Evolutionary conservation across 2,888 invertebrate genomes (phyloP).

Genomic region (Cataglyphis albicans): DNA sequence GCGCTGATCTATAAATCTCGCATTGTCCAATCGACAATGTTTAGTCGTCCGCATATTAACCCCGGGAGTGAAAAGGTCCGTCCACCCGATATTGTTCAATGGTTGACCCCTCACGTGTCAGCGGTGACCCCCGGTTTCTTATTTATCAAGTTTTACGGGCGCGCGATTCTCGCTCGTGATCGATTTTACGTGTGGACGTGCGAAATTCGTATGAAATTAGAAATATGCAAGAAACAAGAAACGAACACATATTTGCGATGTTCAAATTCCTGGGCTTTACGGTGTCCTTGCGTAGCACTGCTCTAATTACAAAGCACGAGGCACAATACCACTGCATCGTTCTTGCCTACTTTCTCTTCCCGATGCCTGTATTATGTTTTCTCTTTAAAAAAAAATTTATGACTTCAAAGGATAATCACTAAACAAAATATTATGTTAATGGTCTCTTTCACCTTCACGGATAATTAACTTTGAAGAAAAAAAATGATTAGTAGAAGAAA

Average conservation of each 20-base stretch:
- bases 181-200: slow-evolving; percentile 57
- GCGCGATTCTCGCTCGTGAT: slow-evolving; percentile 62
- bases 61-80: slow-evolving; percentile 82
- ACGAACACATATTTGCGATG: slow-evolving; percentile 77
- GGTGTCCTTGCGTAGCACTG: background rate
- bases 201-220: slow-evolving; percentile 1
- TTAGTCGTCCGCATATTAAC: slow-evolving; percentile 86
- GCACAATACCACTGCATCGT: background rate
- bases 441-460: too few relatives aligned
- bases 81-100: slow-evolving; percentile 47
- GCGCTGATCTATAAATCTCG: slow-evolving; percentile 85
- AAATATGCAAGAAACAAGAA: slow-evolving; percentile 70
- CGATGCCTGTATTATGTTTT: background rate
- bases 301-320: background rate
- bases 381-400: background rate
- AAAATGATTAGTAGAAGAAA: background rate
- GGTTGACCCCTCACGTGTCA: slow-evolving; percentile 82
- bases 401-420: background rate
- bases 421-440: too few relatives aligned
- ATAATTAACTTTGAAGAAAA: background rate
- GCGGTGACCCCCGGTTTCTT: slow-evolving; percentile 81
- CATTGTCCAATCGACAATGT: slow-evolving; percentile 83
- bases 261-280: slow-evolving; percentile 78
- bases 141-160: slow-evolving; percentile 83
- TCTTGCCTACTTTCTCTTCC: background rate